These are phyloP conservation scores for Pherbina coryleti DNA, from an alignment of 2,888 invertebrate genomes.

Conservation along the genomic window DNA sequence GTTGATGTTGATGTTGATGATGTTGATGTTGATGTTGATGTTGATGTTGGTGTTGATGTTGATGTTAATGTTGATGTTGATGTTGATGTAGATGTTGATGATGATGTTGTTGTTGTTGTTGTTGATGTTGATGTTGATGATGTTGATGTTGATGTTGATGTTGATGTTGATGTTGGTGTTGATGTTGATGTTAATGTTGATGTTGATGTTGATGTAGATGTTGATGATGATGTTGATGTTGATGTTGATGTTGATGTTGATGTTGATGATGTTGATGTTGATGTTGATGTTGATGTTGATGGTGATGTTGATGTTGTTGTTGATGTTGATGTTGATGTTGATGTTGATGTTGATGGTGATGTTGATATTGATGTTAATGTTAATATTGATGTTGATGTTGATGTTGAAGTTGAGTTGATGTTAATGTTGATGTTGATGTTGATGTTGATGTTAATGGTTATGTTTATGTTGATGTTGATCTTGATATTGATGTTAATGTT, in stretches of 20 bases:
- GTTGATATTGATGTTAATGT: too few species aligned
- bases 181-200: too few species aligned
- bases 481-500: too few species aligned
- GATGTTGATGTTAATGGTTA: too few species aligned
- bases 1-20: conserved; percentile 10
- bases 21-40: conserved; percentile 21
- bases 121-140: not conserved
- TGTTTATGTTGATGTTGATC: too few species aligned
- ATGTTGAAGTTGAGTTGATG: too few species aligned
- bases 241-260: not conserved
- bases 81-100: conserved; percentile 20
- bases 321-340: not conserved
- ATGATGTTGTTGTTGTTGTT: not conserved
- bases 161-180: too few species aligned
- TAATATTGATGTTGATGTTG: too few species aligned
- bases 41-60: too few species aligned
- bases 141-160: too few species aligned
- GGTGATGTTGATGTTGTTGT: not conserved
- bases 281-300: not conserved
- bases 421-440: too few species aligned
- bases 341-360: not conserved
- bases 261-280: not conserved
- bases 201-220: not conserved
- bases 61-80: too few species aligned
- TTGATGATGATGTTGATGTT: not conserved